These are phyloP conservation scores for Rhodinocichla rosea DNA, from an alignment of 2,113 vertebrate species.

Conservation along the genomic window DNA sequence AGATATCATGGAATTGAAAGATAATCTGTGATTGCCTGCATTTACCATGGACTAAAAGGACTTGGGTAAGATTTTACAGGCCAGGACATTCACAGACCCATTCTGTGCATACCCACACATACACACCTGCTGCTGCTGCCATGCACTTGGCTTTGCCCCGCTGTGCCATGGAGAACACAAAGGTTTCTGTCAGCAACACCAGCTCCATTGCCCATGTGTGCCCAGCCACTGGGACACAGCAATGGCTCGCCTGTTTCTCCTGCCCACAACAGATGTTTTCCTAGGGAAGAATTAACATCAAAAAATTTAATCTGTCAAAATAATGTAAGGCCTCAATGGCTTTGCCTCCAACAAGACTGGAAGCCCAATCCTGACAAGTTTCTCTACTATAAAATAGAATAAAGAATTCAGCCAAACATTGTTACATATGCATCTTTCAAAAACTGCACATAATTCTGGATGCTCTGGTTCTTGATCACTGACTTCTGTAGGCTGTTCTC, in stretches of 20 bases:
- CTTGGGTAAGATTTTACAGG: accelerated
- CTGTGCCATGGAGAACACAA: neutral
- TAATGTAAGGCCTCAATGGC: neutral
- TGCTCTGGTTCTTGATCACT: constrained; percentile 83
- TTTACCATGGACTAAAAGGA: neutral
- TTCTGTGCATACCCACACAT: accelerated
- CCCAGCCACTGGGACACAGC: neutral
- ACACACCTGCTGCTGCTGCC: neutral
- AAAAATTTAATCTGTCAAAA: neutral
- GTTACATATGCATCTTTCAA: constrained; percentile 83
- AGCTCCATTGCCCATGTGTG: neutral
- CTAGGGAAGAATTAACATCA: neutral
- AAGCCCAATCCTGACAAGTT: neutral
- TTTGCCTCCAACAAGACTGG: neutral
- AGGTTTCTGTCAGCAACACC: neutral
- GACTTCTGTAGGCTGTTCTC: constrained; percentile 84
- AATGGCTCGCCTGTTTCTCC: neutral
- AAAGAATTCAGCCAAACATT: constrained; percentile 78
- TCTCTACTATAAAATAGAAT: neutral
- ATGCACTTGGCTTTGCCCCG: neutral
- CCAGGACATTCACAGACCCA: neutral
- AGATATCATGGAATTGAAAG: neutral
- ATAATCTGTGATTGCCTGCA: neutral
- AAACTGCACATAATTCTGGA: constrained; percentile 87
- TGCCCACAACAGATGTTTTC: neutral